Evolutionary conservation across 2,888 invertebrate genomes (phyloP).

Genomic region (Machimus atricapillus): DNA sequence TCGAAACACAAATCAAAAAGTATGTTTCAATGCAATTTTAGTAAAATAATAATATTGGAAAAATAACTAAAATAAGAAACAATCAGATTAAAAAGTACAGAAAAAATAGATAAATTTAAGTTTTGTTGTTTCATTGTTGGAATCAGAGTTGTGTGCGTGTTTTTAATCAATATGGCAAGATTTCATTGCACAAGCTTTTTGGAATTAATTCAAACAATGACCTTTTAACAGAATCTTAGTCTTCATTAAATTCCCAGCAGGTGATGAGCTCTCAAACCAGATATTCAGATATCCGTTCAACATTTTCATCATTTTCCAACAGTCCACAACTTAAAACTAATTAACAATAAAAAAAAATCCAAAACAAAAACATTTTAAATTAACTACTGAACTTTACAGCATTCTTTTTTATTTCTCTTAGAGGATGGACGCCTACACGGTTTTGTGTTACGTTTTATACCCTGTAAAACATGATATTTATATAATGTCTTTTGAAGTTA

Average conservation of each 20-base stretch:
- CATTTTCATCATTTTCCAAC: conserved; percentile 39
- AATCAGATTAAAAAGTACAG: neutral
- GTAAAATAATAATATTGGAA: neutral
- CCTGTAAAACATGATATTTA: neutral
- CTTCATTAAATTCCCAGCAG: neutral
- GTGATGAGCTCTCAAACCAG: conserved; percentile 43
- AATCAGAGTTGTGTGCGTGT: neutral
- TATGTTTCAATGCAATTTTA: too few relatives aligned
- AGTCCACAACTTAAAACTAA: neutral
- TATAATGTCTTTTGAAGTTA: neutral
- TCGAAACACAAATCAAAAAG: too few relatives aligned
- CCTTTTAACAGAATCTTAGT: neutral
- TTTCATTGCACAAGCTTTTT: neutral
- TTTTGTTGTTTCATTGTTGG: neutral
- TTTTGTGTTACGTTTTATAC: neutral
- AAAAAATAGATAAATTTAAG: neutral
- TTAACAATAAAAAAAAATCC: neutral
- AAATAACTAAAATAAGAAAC: neutral
- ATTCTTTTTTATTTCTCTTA: neutral
- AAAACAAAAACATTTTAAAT: neutral
- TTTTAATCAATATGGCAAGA: conserved; percentile 13
- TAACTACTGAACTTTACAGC: neutral
- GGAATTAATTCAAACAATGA: neutral
- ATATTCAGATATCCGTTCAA: conserved; percentile 46
- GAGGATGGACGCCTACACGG: neutral